phyloP scores from a whole-genome alignment of 2,113 vertebrate species.

The Vidua chalybeata region DNA sequence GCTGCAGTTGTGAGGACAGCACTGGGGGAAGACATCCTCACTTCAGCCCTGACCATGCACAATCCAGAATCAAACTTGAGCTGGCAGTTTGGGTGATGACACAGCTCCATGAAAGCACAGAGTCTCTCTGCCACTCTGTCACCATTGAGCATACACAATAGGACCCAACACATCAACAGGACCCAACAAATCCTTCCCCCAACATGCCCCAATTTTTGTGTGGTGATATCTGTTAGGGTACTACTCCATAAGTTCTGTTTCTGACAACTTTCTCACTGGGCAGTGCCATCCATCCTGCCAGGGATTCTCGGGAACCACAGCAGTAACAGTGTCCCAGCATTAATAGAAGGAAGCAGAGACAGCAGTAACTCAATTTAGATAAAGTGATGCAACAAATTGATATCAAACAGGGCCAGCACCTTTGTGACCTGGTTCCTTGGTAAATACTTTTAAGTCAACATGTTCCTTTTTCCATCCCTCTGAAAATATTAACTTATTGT shows the following conservation, averaged over 20 bases:
- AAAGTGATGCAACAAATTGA: neutral
- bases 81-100: neutral
- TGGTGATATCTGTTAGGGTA: neutral
- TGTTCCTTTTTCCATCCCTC: neutral
- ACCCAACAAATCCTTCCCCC: neutral
- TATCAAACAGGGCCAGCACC: neutral
- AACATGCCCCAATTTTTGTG: neutral
- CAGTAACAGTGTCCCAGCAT: neutral
- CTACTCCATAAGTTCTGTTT: accelerated
- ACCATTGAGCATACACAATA: neutral
- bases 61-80: neutral
- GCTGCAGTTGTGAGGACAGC: neutral
- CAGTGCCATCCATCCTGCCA: neutral
- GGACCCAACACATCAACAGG: neutral
- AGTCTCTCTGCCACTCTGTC: neutral
- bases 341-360: neutral
- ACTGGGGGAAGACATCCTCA: neutral
- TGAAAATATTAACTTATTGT: neutral
- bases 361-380: neutral
- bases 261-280: neutral
- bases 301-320: neutral
- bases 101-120: neutral
- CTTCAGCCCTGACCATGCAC: neutral
- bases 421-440: neutral
- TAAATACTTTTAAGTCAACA: neutral